Percentiles rank a stretch among this genome's conserved stretches.
phyloP scores from a whole-genome alignment of 2,113 vertebrate genomes.

The Oryzias curvinotus region DNA sequence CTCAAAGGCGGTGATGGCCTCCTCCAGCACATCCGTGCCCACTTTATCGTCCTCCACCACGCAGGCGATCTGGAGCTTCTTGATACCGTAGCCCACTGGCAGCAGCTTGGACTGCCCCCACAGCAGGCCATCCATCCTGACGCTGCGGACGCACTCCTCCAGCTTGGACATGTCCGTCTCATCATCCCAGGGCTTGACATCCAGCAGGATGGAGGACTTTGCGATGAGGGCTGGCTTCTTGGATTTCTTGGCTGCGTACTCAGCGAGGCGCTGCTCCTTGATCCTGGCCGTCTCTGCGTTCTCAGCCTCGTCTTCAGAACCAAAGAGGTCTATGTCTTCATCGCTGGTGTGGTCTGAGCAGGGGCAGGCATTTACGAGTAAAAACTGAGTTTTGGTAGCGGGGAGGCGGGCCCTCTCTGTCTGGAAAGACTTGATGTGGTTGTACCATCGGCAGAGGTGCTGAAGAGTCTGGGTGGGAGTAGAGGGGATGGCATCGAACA shows the following conservation, averaged over 20 bases:
- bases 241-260: slow-evolving; percentile 92
- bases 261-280: slow-evolving; percentile 87
- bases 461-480: slow-evolving; percentile 81
- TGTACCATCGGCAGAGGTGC: slow-evolving; percentile 93
- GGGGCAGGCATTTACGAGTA: slow-evolving; percentile 74
- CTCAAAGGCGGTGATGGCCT: slow-evolving; percentile 91
- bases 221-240: slow-evolving; percentile 91
- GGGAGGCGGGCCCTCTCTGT: slow-evolving; percentile 84
- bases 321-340: slow-evolving; percentile 90
- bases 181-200: slow-evolving; percentile 97
- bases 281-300: slow-evolving; percentile 82
- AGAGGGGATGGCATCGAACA: slow-evolving; percentile 84
- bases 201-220: slow-evolving; percentile 92
- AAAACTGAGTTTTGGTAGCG: slow-evolving; percentile 84
- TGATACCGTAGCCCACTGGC: slow-evolving; percentile 95
- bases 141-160: slow-evolving; percentile 89
- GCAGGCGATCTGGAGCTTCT: slow-evolving; percentile 95
- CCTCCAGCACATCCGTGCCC: slow-evolving; percentile 92
- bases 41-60: slow-evolving; percentile 97
- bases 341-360: slow-evolving; percentile 68
- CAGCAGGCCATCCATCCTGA: slow-evolving; percentile 88
- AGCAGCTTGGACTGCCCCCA: slow-evolving; percentile 95
- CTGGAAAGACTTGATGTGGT: slow-evolving; percentile 90
- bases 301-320: slow-evolving; percentile 92
- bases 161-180: slow-evolving; percentile 92